Base-by-base conservation (phyloP, 2,888 invertebrate genomes). In the Diaperis boleti region DNA sequence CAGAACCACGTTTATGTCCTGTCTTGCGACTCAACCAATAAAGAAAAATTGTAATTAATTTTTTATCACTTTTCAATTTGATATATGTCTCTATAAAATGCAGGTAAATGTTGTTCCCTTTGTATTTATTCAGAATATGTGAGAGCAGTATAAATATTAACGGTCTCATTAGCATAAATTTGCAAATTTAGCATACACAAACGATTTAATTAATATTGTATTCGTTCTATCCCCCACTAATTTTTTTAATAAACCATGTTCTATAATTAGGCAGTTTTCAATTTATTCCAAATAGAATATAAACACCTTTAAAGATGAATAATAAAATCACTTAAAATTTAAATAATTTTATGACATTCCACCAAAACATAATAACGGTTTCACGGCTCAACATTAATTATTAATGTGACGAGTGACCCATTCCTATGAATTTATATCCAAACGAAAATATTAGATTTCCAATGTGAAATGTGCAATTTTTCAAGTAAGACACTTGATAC, bases 101-200 rank as follows among this genome's bases (percentile, higher is more conserved):
- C 45, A 56, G 52, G 39, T 52, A 39, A 37, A 22, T 52, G 52
- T 50, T n/a, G 29, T 50, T 39, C 18, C 39, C 22, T 39, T 39
- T 39, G 39, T 52, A 52, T 52, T 52, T 37, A 39, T 52, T 52
- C 39, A 39, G 37, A 37, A 22, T 37, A 10, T 39, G 52, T 39
- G 52, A 52, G 37, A 37, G 52, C 35, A 26, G 22, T n/a, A 52
- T 52, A 52, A 52, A 52, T 52, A 52, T 39, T 49, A 52, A 39
- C 39, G 52, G 35, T 7, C 22, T 52, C 22, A 52, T 52, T 52
- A 14, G 26, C 52, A 52, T 52, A 52, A 37, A 52, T 52, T 52
- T 52, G 52, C 52, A 52, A 37, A 26, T 22, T 39, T 37, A 20
- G 39, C 17, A 14, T 10, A 52, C 52, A 37, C 15, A 31, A 39